Conservation (phyloP, 2,888 invertebrate species). For the Lutraria lutraria region DNA sequence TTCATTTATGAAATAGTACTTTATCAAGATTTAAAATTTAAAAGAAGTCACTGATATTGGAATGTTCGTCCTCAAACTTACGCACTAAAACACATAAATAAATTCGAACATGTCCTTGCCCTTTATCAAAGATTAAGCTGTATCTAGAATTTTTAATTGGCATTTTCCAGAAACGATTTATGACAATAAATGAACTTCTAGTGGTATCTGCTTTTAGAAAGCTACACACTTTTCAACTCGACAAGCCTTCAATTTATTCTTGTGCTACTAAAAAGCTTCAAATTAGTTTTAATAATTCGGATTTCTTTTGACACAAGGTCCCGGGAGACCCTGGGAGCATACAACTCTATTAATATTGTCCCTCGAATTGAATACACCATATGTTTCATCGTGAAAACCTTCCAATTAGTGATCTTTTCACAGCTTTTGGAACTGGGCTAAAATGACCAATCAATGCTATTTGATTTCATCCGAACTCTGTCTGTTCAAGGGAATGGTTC, state of each 20-base stretch:
- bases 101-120: too few species aligned
- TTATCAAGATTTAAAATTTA: too few species aligned
- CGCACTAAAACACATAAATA: too few species aligned
- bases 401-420: constrained; percentile 65
- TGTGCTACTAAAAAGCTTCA: constrained; percentile 41
- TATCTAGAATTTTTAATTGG: neutral
- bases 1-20: too few species aligned
- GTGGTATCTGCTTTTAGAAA: neutral
- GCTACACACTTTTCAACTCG: neutral
- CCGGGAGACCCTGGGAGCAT: constrained; percentile 43
- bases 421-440: constrained; percentile 15
- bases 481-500: neutral
- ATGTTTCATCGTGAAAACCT: constrained; percentile 56
- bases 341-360: constrained; percentile 55
- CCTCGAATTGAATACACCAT: constrained; percentile 59
- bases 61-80: too few species aligned
- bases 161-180: constrained; percentile 2
- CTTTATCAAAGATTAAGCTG: neutral
- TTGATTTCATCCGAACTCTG: constrained; percentile 43
- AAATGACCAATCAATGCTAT: constrained; percentile 42
- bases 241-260: constrained; percentile 40
- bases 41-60: too few species aligned
- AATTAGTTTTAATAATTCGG: constrained; percentile 66
- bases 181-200: neutral
- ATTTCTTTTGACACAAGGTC: constrained; percentile 62